A percentile compares a stretch with the other conserved stretches of the same genome.
Conservation (phyloP, 2,113 vertebrate genomes). For the Lampris megalopsis region DNA sequence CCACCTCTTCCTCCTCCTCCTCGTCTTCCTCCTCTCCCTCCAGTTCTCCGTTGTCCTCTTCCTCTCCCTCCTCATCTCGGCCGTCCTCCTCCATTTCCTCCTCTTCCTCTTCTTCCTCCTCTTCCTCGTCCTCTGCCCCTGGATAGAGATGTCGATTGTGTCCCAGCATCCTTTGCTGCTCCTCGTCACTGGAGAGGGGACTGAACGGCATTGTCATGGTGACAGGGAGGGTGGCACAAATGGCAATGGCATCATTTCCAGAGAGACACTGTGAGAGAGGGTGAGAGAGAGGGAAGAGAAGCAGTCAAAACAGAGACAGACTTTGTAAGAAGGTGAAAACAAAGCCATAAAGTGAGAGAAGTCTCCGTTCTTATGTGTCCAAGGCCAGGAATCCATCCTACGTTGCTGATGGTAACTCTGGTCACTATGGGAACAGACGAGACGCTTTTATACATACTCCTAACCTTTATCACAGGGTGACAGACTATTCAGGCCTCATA, state of each 20-base stretch:
- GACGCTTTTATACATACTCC: constrained; percentile 14
- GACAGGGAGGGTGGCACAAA: constrained; percentile 82
- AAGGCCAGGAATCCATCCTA: background rate
- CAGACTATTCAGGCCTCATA: constrained; percentile 41
- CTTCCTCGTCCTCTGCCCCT: constrained; percentile 87
- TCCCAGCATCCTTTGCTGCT: constrained; percentile 89
- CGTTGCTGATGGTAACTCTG: constrained; percentile 8
- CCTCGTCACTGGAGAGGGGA: constrained; percentile 93
- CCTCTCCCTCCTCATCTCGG: constrained; percentile 73
- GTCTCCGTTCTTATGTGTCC: constrained; percentile 6
- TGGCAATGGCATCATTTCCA: constrained; percentile 82
- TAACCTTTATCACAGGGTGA: constrained; percentile 33
- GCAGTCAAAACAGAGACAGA: constrained; percentile 4
- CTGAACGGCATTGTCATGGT: constrained; percentile 93
- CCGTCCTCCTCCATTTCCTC: constrained; percentile 85
- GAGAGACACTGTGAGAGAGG: constrained; percentile 70
- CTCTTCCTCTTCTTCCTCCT: constrained; percentile 89
- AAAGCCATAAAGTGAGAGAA: constrained; percentile 21
- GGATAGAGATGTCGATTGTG: constrained; percentile 83
- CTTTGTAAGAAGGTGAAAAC: background rate
- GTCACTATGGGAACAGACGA: constrained; percentile 62
- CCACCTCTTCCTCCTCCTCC: constrained; percentile 70
- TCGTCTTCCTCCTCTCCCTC: constrained; percentile 77
- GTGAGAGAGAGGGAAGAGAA: constrained; percentile 12
- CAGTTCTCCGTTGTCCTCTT: constrained; percentile 80